Percentiles rank a stretch among this genome's conserved stretches.
Conservation (phyloP, 2,113 vertebrate species). For the Meleagris gallopavo region DNA sequence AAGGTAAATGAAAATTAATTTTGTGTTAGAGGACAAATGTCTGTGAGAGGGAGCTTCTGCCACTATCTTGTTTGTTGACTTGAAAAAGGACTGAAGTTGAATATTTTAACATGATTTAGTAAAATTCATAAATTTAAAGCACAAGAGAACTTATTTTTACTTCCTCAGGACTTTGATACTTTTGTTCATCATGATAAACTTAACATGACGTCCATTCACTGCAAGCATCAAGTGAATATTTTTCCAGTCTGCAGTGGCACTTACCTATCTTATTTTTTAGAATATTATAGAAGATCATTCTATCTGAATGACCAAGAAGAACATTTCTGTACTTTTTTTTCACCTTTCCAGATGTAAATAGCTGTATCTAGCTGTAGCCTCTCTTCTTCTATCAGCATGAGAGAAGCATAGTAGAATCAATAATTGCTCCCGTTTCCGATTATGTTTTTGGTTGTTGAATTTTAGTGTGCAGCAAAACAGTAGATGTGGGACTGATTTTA, state of each 20-base stretch:
- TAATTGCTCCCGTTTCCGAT: conserved; percentile 45
- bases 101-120: not conserved
- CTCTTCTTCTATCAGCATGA: conserved; percentile 14
- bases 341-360: not conserved
- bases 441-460: conserved; percentile 3
- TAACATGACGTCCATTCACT: not conserved
- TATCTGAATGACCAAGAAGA: not conserved
- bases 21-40: not conserved
- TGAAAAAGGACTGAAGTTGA: not conserved
- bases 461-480: conserved; percentile 51
- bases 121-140: conserved; percentile 11
- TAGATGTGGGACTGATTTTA: not conserved
- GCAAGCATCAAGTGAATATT: not conserved
- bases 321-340: not conserved
- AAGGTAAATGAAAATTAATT: conserved; percentile 52
- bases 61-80: not conserved
- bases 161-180: not conserved
- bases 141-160: not conserved
- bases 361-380: not conserved
- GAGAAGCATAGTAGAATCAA: not conserved
- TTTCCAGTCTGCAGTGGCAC: not conserved
- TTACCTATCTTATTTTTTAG: not conserved
- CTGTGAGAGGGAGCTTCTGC: conserved; percentile 2
- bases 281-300: not conserved
- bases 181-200: not conserved